Conservation (phyloP, 1,140 invertebrate species). For the Pseudomyrmex gracilis region DNA sequence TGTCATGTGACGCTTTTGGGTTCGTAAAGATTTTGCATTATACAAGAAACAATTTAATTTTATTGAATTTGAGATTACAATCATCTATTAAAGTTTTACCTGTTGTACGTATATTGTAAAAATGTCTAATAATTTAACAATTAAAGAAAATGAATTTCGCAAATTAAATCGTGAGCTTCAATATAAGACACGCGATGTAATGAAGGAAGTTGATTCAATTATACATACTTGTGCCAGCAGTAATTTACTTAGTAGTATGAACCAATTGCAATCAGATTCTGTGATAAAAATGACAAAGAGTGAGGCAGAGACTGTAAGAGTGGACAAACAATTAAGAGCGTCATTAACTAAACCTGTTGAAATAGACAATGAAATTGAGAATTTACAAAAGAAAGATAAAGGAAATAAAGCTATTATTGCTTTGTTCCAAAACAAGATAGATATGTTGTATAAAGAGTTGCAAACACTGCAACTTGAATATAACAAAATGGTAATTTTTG, state of each 20-base stretch:
- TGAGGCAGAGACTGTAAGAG: background rate
- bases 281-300: background rate
- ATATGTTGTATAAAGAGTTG: conserved; percentile 81
- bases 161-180: conserved; percentile 85
- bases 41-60: too few species aligned
- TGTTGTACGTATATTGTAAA: conserved; percentile 16
- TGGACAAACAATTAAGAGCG: conserved; percentile 3
- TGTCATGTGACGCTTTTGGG: too few species aligned
- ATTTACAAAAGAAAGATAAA: conserved; percentile 4
- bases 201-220: conserved; percentile 84
- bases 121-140: conserved; percentile 82
- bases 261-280: conserved; percentile 5
- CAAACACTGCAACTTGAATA: conserved; percentile 80
- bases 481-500: conserved; percentile 80
- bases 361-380: conserved; percentile 20
- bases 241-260: conserved; percentile 13
- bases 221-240: conserved; percentile 72
- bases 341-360: background rate
- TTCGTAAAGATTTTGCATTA: too few species aligned
- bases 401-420: conserved; percentile 55
- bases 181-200: conserved; percentile 82
- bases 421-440: conserved; percentile 83
- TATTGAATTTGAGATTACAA: too few species aligned
- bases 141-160: conserved; percentile 85
- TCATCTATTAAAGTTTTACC: too few species aligned